Evolutionary conservation across 2,113 vertebrate genomes (phyloP).

Genomic region (Empidonax alnorum): DNA sequence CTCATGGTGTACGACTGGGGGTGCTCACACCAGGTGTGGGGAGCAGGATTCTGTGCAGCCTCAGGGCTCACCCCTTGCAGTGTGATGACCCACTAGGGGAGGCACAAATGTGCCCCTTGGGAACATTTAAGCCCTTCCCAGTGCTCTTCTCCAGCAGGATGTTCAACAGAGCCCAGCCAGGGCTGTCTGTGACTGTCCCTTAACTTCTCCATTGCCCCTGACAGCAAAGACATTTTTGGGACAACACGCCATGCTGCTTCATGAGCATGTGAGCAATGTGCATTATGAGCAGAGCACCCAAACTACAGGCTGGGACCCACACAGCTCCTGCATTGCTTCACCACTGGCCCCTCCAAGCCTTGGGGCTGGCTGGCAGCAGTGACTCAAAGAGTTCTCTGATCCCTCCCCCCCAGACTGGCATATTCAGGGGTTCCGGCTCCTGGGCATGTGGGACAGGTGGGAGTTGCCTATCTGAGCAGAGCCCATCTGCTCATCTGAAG

Average conservation of each 20-base stretch:
- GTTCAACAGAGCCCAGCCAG: neutral
- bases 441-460: neutral
- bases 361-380: neutral
- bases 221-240: neutral
- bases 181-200: rapidly evolving
- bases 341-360: neutral
- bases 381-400: neutral
- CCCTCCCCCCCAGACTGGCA: neutral
- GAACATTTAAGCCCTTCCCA: neutral
- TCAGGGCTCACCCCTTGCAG: neutral
- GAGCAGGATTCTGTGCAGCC: neutral
- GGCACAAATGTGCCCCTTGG: neutral
- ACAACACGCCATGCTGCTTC: neutral
- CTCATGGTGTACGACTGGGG: rapidly evolving
- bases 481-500: rapidly evolving
- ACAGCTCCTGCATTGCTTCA: neutral
- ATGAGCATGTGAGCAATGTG: neutral
- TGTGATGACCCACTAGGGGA: rapidly evolving
- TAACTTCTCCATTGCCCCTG: neutral
- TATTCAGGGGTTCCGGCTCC: neutral
- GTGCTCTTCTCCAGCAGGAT: neutral
- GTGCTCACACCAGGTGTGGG: rapidly evolving
- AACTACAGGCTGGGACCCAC: neutral
- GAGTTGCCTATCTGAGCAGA: neutral
- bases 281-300: neutral